A percentile compares a stretch with the other conserved stretches of the same genome.
Evolutionary conservation across 2,888 invertebrate species (phyloP).

Genomic region (Dicycla oo): DNA sequence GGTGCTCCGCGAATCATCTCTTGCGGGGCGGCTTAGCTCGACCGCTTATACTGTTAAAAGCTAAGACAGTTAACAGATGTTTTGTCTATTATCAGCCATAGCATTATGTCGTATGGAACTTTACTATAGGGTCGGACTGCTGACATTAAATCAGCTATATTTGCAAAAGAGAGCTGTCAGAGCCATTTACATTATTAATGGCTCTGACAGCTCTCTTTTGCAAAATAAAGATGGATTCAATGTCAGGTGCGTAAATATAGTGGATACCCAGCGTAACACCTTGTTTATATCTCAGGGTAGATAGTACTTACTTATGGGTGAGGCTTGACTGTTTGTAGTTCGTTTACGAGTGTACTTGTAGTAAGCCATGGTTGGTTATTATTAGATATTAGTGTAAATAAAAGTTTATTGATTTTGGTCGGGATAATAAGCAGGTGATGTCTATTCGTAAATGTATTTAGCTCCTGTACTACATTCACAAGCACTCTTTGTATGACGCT

Average conservation of each 20-base stretch:
- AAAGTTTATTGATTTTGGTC: conserved; percentile 6
- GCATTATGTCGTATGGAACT: too few species aligned
- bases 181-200: too few species aligned
- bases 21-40: neutral
- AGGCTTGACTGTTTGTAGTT: conserved; percentile 26
- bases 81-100: too few species aligned
- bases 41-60: too few species aligned
- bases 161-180: too few species aligned
- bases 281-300: conserved; percentile 32
- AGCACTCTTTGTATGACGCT: neutral
- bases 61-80: too few species aligned
- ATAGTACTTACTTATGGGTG: conserved; percentile 8
- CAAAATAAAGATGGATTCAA: too few species aligned
- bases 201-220: too few species aligned
- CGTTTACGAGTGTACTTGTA: conserved; percentile 21
- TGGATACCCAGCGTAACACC: neutral
- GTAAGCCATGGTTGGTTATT: conserved; percentile 1
- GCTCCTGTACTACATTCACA: neutral
- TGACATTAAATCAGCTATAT: too few species aligned
- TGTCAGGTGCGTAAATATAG: too few species aligned
- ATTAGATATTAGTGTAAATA: conserved; percentile 20
- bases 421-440: conserved; percentile 36
- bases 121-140: too few species aligned
- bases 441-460: neutral
- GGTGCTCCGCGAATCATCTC: neutral